Evolutionary conservation across 2,888 invertebrate genomes (phyloP), one percentile per base, ranked within the genome.

Genomic region (Pheosia tremula): DNA sequence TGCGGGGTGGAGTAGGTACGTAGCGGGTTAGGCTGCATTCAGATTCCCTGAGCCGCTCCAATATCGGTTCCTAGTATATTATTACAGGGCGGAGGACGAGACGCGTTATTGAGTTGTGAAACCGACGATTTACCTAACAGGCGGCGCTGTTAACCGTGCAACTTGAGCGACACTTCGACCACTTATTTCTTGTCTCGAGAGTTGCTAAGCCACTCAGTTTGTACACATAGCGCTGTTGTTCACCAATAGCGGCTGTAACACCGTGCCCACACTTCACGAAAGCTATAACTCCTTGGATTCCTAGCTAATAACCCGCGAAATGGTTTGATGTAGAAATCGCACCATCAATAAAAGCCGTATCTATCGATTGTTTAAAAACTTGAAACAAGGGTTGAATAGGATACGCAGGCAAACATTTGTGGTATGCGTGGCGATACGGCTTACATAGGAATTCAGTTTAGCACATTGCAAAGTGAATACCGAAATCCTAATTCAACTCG

Each of bases 161-260:
- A 93, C 90, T 92, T 92, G 83, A 84, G 82, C 87, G 90, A 91
- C 90, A 91, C 91, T 93, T 91, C 90, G 92, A 91, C 91, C 93
- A 92, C 92, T 93, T 91, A 92, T 92, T 93, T 92, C 93, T 91
- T 90, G 92, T 90, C 86, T 86, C 76, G 79, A 78, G 85, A 88
- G 86, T 90, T 87, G 78, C 85, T 87, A 87, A 91, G 88, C 86
- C 84, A 88, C 86, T 85, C 85, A 77, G 85, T 87, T 90, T 89
- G 84, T 89, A 83, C 88, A 86, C 78, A 81, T 77, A 85, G 84
- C 68, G 83, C 82, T 85, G 86, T 87, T 83, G 80, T 78, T 80
- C 72, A 59, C 64, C 59, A 65, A 82, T 78, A 84, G 80, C 79
- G 75, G 79, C 79, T 78, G 76, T 79, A 77, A 78, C 71, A 75